These are phyloP conservation scores for Apolygus lucorum DNA, from an alignment of 1,140 invertebrate species.

Conservation along the genomic window DNA sequence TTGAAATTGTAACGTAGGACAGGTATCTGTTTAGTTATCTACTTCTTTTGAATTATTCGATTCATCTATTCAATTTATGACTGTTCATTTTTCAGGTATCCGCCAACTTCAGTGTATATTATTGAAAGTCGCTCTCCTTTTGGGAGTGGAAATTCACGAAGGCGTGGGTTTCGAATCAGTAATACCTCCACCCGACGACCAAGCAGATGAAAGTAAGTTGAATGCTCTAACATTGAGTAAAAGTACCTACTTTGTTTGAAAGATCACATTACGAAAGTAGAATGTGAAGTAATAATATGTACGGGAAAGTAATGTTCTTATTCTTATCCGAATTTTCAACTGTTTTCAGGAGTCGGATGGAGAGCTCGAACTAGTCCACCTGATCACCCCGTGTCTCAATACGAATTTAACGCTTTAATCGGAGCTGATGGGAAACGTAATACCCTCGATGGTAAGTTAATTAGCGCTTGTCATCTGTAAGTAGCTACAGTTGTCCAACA, in stretches of 20 bases:
- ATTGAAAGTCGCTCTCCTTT: conserved; percentile 84
- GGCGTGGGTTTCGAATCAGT: conserved; percentile 82
- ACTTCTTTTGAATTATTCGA: background rate
- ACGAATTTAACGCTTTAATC: conserved; percentile 93
- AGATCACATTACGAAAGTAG: conserved; percentile 4
- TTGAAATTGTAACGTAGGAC: too few relatives aligned
- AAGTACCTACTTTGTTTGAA: conserved; percentile 6
- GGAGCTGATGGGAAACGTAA: conserved; percentile 96
- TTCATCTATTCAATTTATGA: too few relatives aligned
- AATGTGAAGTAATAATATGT: background rate
- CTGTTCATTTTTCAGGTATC: conserved; percentile 52
- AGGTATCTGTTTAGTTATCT: background rate
- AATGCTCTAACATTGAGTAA: too few relatives aligned
- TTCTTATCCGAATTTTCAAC: conserved; percentile 10
- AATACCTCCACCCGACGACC: conserved; percentile 62
- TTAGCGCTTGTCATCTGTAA: too few relatives aligned
- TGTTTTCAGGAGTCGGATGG: conserved; percentile 72
- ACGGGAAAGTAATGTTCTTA: too few relatives aligned
- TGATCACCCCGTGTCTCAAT: conserved; percentile 84
- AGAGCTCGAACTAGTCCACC: conserved; percentile 64
- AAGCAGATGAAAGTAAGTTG: conserved; percentile 57
- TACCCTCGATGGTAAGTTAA: conserved; percentile 65
- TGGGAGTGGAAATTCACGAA: conserved; percentile 96
- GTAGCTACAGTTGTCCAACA: too few relatives aligned
- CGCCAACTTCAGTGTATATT: conserved; percentile 91